Conservation (phyloP, 1,140 invertebrate genomes). For the Drosophila sp. region DNA sequence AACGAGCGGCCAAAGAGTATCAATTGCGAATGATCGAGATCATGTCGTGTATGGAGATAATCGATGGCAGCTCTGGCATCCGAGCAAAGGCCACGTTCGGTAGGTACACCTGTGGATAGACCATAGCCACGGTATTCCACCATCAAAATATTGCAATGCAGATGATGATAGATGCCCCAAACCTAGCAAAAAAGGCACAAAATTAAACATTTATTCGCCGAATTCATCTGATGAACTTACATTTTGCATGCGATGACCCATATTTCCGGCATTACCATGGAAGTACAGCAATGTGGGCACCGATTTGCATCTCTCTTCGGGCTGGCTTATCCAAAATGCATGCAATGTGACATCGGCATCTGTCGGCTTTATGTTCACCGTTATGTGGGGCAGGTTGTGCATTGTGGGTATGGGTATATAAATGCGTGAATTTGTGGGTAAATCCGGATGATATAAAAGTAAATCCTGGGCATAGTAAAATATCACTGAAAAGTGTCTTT, state of each 20-base stretch:
- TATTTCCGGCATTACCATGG: slow-evolving; percentile 98
- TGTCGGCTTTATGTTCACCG: slow-evolving; percentile 89
- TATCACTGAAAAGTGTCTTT: slow-evolving; percentile 85
- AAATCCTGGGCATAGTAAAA: slow-evolving; percentile 94
- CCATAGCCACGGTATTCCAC: slow-evolving; percentile 98
- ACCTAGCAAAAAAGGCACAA: slow-evolving; percentile 55
- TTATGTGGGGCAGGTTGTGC: slow-evolving; percentile 89
- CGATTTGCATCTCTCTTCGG: slow-evolving; percentile 85
- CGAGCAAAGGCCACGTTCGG: slow-evolving; percentile 92
- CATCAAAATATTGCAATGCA: slow-evolving; percentile 94
- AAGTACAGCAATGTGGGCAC: slow-evolving; percentile 94
- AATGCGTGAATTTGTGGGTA: slow-evolving; percentile 92
- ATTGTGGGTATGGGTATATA: slow-evolving; percentile 93
- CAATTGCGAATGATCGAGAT: slow-evolving; percentile 93
- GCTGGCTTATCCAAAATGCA: slow-evolving; percentile 93
- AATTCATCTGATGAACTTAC: slow-evolving; percentile 48
- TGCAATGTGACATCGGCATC: slow-evolving; percentile 92
- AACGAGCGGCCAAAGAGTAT: slow-evolving; percentile 97
- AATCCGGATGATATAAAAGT: slow-evolving; percentile 94
- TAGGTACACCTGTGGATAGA: slow-evolving; percentile 93
- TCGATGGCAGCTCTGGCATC: slow-evolving; percentile 95
- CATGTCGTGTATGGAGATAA: slow-evolving; percentile 90
- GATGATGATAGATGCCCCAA: slow-evolving; percentile 90
- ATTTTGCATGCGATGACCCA: slow-evolving; percentile 94
- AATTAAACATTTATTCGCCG: neutral